Conservation (phyloP, 2,888 invertebrate genomes). For the Diarsia rubi region DNA sequence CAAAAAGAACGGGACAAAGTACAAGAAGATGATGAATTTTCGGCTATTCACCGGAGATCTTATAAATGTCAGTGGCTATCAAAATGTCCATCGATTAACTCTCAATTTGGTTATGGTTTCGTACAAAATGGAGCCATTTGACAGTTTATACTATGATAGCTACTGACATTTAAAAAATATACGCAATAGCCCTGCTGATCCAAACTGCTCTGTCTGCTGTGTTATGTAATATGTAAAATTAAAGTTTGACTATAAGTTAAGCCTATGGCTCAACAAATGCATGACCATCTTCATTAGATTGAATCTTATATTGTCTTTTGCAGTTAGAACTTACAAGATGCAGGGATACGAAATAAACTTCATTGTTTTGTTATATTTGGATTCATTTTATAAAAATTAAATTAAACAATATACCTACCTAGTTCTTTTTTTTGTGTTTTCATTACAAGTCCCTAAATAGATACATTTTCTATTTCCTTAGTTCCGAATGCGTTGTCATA, state of each 20-base stretch:
- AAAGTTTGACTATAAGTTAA: too few species aligned
- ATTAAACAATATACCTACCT: neutral
- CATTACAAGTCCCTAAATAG: neutral
- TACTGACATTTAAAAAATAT: too few species aligned
- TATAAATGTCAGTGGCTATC: too few species aligned
- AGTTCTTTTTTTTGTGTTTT: neutral
- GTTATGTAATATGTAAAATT: too few species aligned
- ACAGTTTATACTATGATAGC: too few species aligned
- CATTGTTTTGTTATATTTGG: neutral
- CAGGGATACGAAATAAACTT: neutral
- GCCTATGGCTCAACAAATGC: too few species aligned
- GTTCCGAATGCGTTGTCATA: neutral
- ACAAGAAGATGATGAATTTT: neutral
- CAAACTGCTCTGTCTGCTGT: neutral
- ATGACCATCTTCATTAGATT: neutral
- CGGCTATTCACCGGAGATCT: neutral
- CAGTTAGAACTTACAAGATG: neutral
- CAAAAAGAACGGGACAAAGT: too few species aligned
- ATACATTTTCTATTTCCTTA: neutral
- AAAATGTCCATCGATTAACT: too few species aligned
- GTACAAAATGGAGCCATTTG: too few species aligned
- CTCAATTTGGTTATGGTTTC: too few species aligned
- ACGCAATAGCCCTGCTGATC: too few species aligned
- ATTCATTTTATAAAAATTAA: neutral
- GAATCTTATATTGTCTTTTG: neutral